phyloP scores from a whole-genome alignment of 2,888 invertebrate species.

The Dioctria linearis region DNA sequence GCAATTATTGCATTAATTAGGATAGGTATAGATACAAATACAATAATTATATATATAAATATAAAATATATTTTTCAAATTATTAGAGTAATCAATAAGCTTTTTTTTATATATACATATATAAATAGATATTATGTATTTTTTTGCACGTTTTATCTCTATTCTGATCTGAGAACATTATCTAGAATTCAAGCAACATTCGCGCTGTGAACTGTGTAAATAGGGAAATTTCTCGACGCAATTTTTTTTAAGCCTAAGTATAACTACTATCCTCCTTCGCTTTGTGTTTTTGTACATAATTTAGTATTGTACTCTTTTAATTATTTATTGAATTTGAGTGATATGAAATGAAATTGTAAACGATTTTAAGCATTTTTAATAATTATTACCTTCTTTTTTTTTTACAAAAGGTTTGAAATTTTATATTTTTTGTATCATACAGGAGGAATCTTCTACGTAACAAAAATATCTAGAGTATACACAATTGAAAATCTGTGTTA shows the following conservation, averaged over 20 bases:
- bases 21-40: background rate
- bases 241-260: background rate
- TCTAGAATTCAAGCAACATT: conserved; percentile 43
- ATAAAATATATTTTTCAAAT: conserved; percentile 3
- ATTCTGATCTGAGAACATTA: conserved; percentile 15
- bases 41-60: background rate
- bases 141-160: conserved; percentile 19
- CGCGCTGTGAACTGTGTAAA: conserved; percentile 50
- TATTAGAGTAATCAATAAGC: conserved; percentile 24
- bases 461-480: too few relatives aligned
- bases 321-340: conserved; percentile 40
- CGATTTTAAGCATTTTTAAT: background rate
- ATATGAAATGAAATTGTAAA: conserved; percentile 27
- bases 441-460: too few relatives aligned
- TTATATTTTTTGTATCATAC: too few relatives aligned
- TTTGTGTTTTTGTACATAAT: conserved; percentile 6
- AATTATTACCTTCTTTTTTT: too few relatives aligned
- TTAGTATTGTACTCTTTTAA: background rate
- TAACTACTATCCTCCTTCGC: background rate
- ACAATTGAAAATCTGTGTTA: too few relatives aligned
- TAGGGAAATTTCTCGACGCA: conserved; percentile 24
- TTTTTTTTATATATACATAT: background rate
- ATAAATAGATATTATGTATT: background rate
- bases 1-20: background rate
- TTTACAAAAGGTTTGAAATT: too few relatives aligned